phyloP scores from a whole-genome alignment of 2,113 vertebrate genomes.

The Mus spicilegus region DNA sequence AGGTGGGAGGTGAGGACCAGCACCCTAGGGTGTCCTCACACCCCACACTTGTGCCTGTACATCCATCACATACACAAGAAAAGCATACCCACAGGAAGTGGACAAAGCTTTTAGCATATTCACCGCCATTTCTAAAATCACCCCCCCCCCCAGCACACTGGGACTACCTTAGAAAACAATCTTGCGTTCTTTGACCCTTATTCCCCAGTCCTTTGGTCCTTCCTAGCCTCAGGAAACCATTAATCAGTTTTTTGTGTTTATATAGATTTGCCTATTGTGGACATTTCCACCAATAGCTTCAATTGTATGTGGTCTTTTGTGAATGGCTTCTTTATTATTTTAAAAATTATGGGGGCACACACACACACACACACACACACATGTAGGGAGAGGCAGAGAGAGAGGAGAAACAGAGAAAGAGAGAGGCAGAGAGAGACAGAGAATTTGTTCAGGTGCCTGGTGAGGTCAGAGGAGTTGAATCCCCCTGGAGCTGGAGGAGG shows the following conservation, averaged over 20 bases:
- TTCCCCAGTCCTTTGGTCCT: background rate
- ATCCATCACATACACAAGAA: background rate
- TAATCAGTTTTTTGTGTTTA: background rate
- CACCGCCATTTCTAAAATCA: background rate
- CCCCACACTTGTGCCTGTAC: background rate
- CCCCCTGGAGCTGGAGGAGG: background rate
- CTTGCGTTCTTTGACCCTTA: background rate
- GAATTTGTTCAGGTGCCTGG: too few relatives aligned
- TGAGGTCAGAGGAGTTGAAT: background rate
- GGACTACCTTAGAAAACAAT: background rate
- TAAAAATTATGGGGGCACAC: too few relatives aligned
- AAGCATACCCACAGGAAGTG: background rate
- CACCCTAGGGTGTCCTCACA: background rate
- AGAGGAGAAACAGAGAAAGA: too few relatives aligned
- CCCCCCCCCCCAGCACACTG: background rate
- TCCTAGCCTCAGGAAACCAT: background rate
- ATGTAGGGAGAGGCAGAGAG: too few relatives aligned
- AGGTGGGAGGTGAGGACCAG: background rate
- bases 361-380: too few relatives aligned
- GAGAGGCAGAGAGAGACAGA: background rate
- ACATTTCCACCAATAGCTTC: slow-evolving; percentile 1
- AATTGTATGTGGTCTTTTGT: background rate
- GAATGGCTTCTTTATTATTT: background rate
- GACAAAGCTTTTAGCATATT: slow-evolving; percentile 27
- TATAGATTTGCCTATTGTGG: background rate